Percentiles rank a stretch among this genome's conserved stretches.
Evolutionary conservation across 2,888 invertebrate genomes (phyloP).

Genomic region (Apamea monoglypha): DNA sequence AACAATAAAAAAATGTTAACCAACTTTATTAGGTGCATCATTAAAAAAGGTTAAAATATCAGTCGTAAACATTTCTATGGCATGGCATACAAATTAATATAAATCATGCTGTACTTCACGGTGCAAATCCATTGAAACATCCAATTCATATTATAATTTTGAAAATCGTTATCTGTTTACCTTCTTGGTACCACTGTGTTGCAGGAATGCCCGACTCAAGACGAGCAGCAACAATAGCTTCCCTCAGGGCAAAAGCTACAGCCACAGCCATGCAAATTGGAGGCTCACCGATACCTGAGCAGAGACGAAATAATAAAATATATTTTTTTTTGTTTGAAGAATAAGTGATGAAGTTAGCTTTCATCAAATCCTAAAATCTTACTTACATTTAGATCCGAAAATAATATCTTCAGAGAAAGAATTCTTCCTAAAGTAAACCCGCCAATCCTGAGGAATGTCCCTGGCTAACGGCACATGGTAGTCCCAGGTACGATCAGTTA

Average conservation of each 20-base stretch:
- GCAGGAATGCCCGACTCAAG: conserved; percentile 89
- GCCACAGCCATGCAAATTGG: conserved; percentile 84
- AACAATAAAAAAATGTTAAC: conserved; percentile 4
- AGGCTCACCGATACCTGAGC: conserved; percentile 88
- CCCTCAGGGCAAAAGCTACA: conserved; percentile 91
- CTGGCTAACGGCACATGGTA: conserved; percentile 93
- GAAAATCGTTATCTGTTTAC: conserved; percentile 76
- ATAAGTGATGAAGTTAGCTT: not conserved
- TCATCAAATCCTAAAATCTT: conserved; percentile 66
- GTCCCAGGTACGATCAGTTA: conserved; percentile 94
- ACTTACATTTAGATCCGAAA: conserved; percentile 92
- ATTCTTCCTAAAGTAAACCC: conserved; percentile 92
- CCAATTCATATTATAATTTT: not conserved
- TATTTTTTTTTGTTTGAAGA: not conserved
- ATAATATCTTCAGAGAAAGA: conserved; percentile 91
- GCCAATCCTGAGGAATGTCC: conserved; percentile 94
- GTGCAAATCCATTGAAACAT: not conserved
- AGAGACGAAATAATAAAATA: not conserved
- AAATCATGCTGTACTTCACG: not conserved
- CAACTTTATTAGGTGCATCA: not conserved
- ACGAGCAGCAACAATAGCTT: conserved; percentile 91
- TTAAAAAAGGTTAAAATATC: not conserved
- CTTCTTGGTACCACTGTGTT: conserved; percentile 90
- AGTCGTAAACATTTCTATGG: not conserved
- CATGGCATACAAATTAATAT: not conserved